A percentile compares a stretch with the other conserved stretches of the same genome.
Conservation (phyloP, 2,888 invertebrate genomes). For the Xiphydria camelus region DNA sequence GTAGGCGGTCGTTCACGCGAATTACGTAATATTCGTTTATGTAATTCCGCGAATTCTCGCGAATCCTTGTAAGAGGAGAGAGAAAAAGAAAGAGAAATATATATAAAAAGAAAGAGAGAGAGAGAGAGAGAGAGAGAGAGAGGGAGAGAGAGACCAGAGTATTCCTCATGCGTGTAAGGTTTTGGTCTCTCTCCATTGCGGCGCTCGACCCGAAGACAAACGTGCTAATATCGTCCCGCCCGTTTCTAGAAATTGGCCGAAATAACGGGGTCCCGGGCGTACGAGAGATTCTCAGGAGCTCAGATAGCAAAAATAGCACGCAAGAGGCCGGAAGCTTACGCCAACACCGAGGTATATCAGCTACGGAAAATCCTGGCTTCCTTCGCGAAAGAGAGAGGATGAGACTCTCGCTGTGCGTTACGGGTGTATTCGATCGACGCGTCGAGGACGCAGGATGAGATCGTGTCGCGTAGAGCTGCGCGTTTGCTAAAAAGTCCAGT, state of each 20-base stretch:
- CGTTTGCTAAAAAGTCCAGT: no score
- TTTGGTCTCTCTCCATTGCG: no score
- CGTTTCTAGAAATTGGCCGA: slow-evolving; percentile 73
- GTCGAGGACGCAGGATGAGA: no score
- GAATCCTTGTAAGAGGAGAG: neutral
- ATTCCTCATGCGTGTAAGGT: no score
- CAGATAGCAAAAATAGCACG: slow-evolving; percentile 90
- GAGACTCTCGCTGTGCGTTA: no score
- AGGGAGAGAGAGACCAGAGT: no score
- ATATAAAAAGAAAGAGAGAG: no score
- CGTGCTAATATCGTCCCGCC: slow-evolving; percentile 23
- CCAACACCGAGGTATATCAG: slow-evolving; percentile 69
- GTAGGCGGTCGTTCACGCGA: slow-evolving; percentile 55
- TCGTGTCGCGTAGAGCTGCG: no score
- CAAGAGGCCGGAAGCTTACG: slow-evolving; percentile 70
- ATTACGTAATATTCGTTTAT: slow-evolving; percentile 3
- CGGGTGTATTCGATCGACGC: no score
- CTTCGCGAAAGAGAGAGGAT: slow-evolving; percentile 28
- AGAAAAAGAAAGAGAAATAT: no score
- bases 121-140: no score
- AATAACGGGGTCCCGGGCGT: slow-evolving; percentile 84
- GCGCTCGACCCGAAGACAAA: no score
- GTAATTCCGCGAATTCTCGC: slow-evolving; percentile 7
- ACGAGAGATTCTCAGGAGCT: slow-evolving; percentile 89
- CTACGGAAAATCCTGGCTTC: slow-evolving; percentile 26